These are phyloP conservation scores for Pao palembangensis DNA, from an alignment of 2,113 vertebrate genomes.

Conservation along the genomic window DNA sequence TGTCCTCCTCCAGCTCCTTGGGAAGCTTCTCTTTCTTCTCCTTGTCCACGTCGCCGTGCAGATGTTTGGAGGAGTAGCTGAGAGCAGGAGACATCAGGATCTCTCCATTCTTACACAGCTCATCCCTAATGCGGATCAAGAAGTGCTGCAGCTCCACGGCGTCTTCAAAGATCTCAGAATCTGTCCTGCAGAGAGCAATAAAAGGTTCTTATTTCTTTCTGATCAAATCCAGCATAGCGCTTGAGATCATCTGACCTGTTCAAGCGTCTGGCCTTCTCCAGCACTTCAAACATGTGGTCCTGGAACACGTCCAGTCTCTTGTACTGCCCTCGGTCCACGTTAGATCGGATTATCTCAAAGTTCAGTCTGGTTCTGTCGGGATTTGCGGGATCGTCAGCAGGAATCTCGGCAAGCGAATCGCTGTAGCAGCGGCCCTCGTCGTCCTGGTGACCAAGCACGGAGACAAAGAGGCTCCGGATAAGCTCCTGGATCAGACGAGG, in stretches of 20 bases:
- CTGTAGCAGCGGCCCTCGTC: constrained; percentile 99
- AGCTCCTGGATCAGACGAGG: constrained; percentile 94
- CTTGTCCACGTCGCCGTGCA: constrained; percentile 95
- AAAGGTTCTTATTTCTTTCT: background rate
- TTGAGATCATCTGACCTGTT: constrained; percentile 81
- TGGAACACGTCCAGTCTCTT: constrained; percentile 94
- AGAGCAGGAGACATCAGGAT: constrained; percentile 95
- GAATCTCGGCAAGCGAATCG: constrained; percentile 95
- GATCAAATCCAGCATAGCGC: background rate
- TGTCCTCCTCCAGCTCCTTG: constrained; percentile 96
- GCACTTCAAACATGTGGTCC: constrained; percentile 98
- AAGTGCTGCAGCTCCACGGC: constrained; percentile 98
- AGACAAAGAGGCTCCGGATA: constrained; percentile 96
- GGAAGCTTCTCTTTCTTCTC: constrained; percentile 97
- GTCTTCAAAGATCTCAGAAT: constrained; percentile 98
- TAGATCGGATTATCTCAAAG: constrained; percentile 92
- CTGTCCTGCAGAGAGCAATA: constrained; percentile 78
- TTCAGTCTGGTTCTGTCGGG: constrained; percentile 85
- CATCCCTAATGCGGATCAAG: constrained; percentile 95
- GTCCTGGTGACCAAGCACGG: constrained; percentile 95
- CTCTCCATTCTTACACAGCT: constrained; percentile 98
- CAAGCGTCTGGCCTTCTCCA: constrained; percentile 91
- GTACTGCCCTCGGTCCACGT: constrained; percentile 90
- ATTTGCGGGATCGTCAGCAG: constrained; percentile 83
- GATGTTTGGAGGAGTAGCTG: constrained; percentile 94